Percentiles rank a stretch among this genome's conserved stretches.
Evolutionary conservation across 2,113 vertebrate species (phyloP).

Genomic region (Rhizomys pruinosus): DNA sequence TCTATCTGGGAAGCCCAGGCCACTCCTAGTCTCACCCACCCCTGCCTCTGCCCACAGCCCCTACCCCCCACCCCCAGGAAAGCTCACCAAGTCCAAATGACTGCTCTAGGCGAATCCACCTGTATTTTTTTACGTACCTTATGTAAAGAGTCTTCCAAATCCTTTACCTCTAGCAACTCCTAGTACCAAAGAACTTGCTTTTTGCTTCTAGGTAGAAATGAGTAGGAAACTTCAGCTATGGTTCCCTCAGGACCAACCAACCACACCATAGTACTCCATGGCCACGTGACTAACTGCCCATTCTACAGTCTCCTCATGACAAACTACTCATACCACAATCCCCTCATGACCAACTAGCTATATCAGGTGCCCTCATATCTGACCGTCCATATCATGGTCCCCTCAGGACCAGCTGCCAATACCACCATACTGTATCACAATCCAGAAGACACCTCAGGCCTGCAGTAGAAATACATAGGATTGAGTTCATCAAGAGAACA

Average conservation of each 20-base stretch:
- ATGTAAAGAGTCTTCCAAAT: background rate
- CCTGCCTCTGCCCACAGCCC: no score
- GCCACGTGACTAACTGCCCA: background rate
- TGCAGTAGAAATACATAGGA: background rate
- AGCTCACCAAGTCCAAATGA: fast-evolving
- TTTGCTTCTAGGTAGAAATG: background rate
- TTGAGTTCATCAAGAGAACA: background rate
- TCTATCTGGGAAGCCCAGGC: background rate
- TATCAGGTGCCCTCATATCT: background rate
- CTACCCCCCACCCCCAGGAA: background rate
- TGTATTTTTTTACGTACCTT: background rate
- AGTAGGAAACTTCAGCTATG: fast-evolving
- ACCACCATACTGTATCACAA: background rate
- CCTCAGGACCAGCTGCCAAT: background rate
- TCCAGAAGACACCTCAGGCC: background rate
- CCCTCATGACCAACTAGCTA: background rate
- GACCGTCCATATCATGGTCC: no score
- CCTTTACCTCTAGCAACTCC: background rate
- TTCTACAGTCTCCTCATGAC: fast-evolving
- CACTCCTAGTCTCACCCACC: background rate
- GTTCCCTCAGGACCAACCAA: background rate
- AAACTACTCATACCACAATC: fast-evolving
- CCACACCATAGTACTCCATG: fast-evolving
- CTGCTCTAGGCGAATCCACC: fast-evolving
- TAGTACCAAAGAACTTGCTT: background rate